A percentile compares a stretch with the other conserved stretches of the same genome.
Conservation (phyloP, 2,113 vertebrate genomes). For the Eptesicus fuscus region DNA sequence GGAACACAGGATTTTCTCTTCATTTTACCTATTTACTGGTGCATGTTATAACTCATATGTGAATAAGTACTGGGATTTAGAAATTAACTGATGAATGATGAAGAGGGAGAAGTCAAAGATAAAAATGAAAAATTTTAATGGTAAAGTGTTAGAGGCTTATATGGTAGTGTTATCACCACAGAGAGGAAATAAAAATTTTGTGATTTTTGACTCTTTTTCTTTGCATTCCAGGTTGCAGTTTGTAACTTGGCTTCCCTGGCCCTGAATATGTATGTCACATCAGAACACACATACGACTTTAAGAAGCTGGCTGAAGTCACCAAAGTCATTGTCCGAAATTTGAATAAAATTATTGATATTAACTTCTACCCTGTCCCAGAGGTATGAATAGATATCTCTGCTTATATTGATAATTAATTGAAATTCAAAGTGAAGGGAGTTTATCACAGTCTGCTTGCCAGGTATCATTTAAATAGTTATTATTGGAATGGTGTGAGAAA, state of each 20-base stretch:
- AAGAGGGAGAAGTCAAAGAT: not conserved
- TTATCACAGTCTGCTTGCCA: not conserved
- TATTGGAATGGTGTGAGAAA: not conserved
- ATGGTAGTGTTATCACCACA: not conserved
- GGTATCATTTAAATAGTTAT: slow-evolving; percentile 1
- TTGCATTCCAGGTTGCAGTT: slow-evolving; percentile 88
- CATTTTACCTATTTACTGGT: not conserved
- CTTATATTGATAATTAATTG: not conserved
- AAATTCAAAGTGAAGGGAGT: not conserved
- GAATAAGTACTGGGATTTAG: not conserved
- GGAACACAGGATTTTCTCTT: not conserved
- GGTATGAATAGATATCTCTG: slow-evolving; percentile 80
- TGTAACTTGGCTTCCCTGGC: slow-evolving; percentile 97
- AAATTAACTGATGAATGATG: not conserved
- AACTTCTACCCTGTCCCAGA: slow-evolving; percentile 96
- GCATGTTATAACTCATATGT: not conserved
- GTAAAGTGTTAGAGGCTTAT: not conserved
- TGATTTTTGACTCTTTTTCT: not conserved
- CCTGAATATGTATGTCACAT: slow-evolving; percentile 96
- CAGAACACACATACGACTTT: slow-evolving; percentile 92
- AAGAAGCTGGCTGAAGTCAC: slow-evolving; percentile 92
- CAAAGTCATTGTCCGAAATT: slow-evolving; percentile 92
- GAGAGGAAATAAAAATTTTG: not conserved
- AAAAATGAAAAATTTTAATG: not conserved
- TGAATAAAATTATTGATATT: slow-evolving; percentile 99